Base-by-base conservation (phyloP, 2,797 vertebrate species). In the Falco berigora region DNA sequence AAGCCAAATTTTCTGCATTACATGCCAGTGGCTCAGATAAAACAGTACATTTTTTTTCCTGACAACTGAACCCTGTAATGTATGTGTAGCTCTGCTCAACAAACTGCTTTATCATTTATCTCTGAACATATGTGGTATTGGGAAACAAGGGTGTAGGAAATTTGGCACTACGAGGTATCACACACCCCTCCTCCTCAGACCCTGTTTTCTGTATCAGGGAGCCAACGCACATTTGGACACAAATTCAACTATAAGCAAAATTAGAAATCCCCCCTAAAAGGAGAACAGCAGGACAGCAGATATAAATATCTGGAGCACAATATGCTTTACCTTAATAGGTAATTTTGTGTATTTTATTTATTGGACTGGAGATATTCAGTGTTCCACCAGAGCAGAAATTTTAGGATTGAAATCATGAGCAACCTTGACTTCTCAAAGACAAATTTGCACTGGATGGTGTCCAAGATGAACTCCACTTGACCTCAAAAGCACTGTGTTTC, bases 221-320 rank as follows among this genome's bases (percentile, higher is more conserved):
- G 89, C 59, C 19, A 82, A 16, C 5, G 10, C 61, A 75, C 59
- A 58, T 67, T 89, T 93, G 90, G 90, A 88, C 42, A 73, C 46
- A 80, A 92, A 92, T 47, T 64, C 84, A 87, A 36, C 74, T 14
- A 71, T 1, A 4, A 89, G 79, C 67, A 87, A 85, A 96, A 93
- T 93, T 58, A 94, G 93, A 91, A 95, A 95, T 93, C 61, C 67
- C 47, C 66, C 53, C 80, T 92, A 67, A 94, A 95, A 82, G 27
- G 84, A 95, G 82, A 91, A 52, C 84, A 93, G 93, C 84, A 52
- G 87, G 90, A 64, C 42, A 66, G 80, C 6, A 4, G 92, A 92
- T 96, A 97, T 93, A 96, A 95, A 95, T 96, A 96, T 89, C 95
- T 68, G 34, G 71, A 93, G 61, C 71, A 94, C 81, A 73, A 58